A percentile compares a stretch with the other conserved stretches of the same genome.
Evolutionary conservation across 2,797 vertebrate species (phyloP).

Genomic region (Sebastes variabilis): DNA sequence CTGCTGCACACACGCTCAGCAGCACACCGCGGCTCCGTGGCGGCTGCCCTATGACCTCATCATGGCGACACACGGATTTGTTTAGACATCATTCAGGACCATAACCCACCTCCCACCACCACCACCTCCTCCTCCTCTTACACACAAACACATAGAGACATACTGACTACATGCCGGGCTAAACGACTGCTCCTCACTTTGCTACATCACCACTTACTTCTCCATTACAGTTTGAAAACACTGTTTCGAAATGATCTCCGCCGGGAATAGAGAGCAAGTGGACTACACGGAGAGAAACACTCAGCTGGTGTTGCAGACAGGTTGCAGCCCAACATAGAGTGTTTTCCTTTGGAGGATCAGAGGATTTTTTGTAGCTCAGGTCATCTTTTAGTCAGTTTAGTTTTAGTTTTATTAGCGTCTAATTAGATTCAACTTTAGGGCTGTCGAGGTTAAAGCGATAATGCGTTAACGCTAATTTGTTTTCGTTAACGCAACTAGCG

Average conservation of each 20-base stretch:
- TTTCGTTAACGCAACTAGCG: no score
- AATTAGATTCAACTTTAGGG: not conserved
- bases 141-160: not conserved
- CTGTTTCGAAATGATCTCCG: constrained; percentile 10
- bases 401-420: not conserved
- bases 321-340: not conserved
- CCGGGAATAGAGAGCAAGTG: not conserved
- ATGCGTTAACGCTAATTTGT: no score
- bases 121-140: not conserved
- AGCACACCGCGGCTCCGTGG: not conserved
- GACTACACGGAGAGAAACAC: not conserved
- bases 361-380: not conserved
- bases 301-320: not conserved
- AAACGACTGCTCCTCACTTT: not conserved
- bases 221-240: not conserved
- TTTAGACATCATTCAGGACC: constrained; percentile 28
- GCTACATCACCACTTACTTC: not conserved
- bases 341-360: constrained; percentile 5
- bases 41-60: constrained; percentile 36
- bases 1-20: not conserved
- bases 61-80: constrained; percentile 43
- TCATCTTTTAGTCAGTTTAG: not conserved
- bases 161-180: not conserved
- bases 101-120: not conserved
- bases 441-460: no score